Evolutionary conservation across 2,113 vertebrate species (phyloP).

Genomic region (Thermophis baileyi): DNA sequence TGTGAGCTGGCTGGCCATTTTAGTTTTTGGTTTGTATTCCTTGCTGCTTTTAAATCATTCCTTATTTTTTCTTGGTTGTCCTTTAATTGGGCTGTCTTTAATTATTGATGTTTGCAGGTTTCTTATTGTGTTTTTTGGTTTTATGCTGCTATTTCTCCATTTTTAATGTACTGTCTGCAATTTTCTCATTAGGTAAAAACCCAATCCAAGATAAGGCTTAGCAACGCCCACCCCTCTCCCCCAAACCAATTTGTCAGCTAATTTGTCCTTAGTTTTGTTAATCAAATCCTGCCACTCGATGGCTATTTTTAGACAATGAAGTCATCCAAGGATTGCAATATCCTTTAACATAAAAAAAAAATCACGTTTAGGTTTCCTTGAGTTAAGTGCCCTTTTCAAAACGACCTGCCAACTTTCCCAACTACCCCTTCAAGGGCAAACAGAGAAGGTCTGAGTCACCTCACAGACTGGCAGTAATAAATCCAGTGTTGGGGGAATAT

Average conservation of each 20-base stretch:
- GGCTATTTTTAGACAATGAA: slow-evolving; percentile 30
- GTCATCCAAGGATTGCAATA: slow-evolving; percentile 28
- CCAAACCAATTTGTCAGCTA: neutral
- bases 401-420: slow-evolving; percentile 11
- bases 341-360: slow-evolving; percentile 16
- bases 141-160: neutral
- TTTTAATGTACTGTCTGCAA: neutral
- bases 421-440: slow-evolving; percentile 43
- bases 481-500: slow-evolving; percentile 24
- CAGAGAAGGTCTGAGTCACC: slow-evolving; percentile 35
- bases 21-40: neutral
- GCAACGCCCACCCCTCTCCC: neutral
- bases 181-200: slow-evolving; percentile 1
- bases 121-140: neutral
- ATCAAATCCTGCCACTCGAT: slow-evolving; percentile 12
- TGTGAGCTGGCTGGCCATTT: neutral
- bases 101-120: neutral
- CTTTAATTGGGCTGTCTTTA: neutral
- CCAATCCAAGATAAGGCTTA: neutral
- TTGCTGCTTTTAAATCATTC: neutral
- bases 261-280: slow-evolving; percentile 14
- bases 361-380: slow-evolving; percentile 28
- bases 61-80: neutral
- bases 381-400: slow-evolving; percentile 34
- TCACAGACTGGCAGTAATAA: slow-evolving; percentile 35